Evolutionary conservation across 2,113 vertebrate species (phyloP), one percentile per base, ranked within the genome.

Genomic region (Chionomys nivalis): DNA sequence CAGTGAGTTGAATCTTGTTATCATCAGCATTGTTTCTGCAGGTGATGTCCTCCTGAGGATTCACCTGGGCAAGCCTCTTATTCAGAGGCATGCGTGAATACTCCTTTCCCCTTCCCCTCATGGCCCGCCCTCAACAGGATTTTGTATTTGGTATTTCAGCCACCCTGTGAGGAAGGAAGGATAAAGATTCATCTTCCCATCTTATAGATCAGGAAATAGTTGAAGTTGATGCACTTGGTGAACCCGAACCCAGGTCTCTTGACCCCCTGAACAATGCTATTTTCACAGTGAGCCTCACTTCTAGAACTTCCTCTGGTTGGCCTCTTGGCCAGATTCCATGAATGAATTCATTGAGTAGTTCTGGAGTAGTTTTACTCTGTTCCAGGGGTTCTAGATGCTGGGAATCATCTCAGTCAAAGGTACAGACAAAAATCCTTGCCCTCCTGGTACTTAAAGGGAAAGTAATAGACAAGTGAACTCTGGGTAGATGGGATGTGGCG

Each of bases 1-100:
- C 72, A 73, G 98, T 97, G 96, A 98, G 98, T 98, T 13, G 47
- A 1, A 87, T 39, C 5, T 23, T 3, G 39, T 73, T 17, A 0
- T 68, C 66, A 19, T 42, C 39, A 76, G 14, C 36, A 36, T 1
- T 3, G 16, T 90, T 94, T 94, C 68, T 82, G 82, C 24, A 31
- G 1, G 52, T 61, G 42, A 36, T 65, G 13, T 93, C 49, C 28
- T 90, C 68, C 52, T 52, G 28, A 76, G 86, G 24, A 28, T 36
- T 73, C 17, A 21, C 31, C 52, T 39, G 61, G 49, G 31, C 76
- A 76, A 26, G 11, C 13, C 65, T 9, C 61, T 72, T 36, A 4
- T 7, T 44, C n/a, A 58, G 47, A 44, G 11, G 4, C 3, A 7
- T 7, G 5, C 1, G 4, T 7, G 13, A 19, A 52, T 0, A 31